phyloP scores from a whole-genome alignment of 2,888 invertebrate genomes.

The Neria commutata region DNA sequence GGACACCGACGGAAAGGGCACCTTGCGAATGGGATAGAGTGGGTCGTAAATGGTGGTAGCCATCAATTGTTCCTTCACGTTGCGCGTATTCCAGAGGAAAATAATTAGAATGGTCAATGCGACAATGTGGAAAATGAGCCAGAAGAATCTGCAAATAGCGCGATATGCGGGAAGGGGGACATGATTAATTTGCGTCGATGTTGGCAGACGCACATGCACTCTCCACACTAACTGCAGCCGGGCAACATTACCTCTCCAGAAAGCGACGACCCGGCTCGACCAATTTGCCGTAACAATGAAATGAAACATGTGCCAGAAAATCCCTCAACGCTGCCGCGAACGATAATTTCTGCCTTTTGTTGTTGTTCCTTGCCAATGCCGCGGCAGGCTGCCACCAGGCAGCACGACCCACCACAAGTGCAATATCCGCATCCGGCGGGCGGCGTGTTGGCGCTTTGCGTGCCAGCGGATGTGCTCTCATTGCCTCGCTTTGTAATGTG shows the following conservation, averaged over 20 bases:
- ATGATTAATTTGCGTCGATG: slow-evolving; percentile 27
- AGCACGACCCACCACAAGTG: slow-evolving; percentile 46
- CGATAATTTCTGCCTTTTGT: slow-evolving; percentile 40
- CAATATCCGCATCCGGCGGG: slow-evolving; percentile 31
- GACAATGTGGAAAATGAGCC: slow-evolving; percentile 51
- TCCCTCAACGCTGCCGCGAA: slow-evolving; percentile 49
- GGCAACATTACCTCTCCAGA: slow-evolving; percentile 46
- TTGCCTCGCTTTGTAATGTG: slow-evolving; percentile 1
- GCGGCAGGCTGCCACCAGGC: slow-evolving; percentile 50
- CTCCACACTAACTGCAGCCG: not conserved
- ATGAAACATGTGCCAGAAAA: slow-evolving; percentile 54
- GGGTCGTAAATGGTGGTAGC: slow-evolving; percentile 48
- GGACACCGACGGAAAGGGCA: slow-evolving; percentile 68
- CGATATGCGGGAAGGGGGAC: not conserved
- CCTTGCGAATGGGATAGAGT: slow-evolving; percentile 64
- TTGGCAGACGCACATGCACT: not conserved
- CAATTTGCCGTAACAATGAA: slow-evolving; percentile 58
- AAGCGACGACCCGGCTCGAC: slow-evolving; percentile 48
- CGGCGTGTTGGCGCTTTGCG: not conserved
- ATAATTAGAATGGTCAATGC: slow-evolving; percentile 48
- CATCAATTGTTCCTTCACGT: slow-evolving; percentile 37
- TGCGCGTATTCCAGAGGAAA: slow-evolving; percentile 43
- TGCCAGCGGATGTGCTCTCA: slow-evolving; percentile 6
- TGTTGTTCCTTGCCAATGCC: slow-evolving; percentile 13
- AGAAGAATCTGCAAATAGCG: slow-evolving; percentile 45